Conservation (phyloP, 2,113 vertebrate genomes). For the Petroica traversi region DNA sequence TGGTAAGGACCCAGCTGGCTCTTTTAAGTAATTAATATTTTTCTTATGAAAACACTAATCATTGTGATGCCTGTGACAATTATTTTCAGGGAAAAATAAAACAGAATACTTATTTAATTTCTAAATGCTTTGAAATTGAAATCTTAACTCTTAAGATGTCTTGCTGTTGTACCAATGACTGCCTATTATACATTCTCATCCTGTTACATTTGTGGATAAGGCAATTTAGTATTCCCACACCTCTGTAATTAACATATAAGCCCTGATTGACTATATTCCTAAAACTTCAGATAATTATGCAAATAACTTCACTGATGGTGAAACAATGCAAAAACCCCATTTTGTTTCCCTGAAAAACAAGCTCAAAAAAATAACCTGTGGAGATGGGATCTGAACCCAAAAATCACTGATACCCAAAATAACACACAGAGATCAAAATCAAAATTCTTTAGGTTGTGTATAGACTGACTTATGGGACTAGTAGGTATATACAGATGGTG, state of each 20-base stretch:
- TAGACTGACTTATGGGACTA: neutral
- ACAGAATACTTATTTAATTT: neutral
- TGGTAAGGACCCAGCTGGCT: neutral
- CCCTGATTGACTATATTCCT: neutral
- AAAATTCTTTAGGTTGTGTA: neutral
- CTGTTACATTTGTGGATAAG: neutral
- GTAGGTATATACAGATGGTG: neutral
- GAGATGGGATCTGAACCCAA: neutral
- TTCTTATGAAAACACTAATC: slow-evolving; percentile 19
- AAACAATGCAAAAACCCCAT: neutral
- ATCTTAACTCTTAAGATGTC: slow-evolving; percentile 25
- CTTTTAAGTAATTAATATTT: slow-evolving; percentile 33
- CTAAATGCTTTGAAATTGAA: slow-evolving; percentile 48
- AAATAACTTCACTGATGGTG: neutral
- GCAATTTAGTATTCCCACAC: neutral
- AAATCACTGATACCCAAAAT: neutral
- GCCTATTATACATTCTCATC: neutral
- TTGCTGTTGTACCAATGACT: neutral
- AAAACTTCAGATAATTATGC: neutral
- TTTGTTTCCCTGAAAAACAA: neutral
- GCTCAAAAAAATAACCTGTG: neutral
- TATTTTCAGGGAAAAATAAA: slow-evolving; percentile 15
- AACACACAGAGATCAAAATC: neutral
- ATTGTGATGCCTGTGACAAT: neutral
- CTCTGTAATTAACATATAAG: neutral